Evolutionary conservation across 2,113 vertebrate genomes (phyloP), one percentile per base, ranked within the genome.

Genomic region (Pangasianodon gigas): DNA sequence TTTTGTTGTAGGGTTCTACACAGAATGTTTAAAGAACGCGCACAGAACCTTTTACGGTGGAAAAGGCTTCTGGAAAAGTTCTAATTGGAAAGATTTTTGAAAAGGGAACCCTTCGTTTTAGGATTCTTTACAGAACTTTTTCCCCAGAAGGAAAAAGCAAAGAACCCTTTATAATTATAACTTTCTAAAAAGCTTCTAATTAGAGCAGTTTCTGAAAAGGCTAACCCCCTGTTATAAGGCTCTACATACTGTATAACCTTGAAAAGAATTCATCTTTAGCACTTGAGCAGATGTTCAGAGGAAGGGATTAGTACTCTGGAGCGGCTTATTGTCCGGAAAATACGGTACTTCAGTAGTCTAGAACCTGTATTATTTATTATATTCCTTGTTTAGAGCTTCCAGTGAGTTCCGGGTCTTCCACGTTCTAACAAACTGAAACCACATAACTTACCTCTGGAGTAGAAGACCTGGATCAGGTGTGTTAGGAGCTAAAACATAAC

Each of bases 401-500:
- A 74, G n/a, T 54, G 85, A 86, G 48, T 69, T 71, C 26, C 18
- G 29, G 21, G 56, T 62, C 82, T 62, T 86, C 67, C 67, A 74
- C 19, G 7, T 41, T 37, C 48, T 32, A 24, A 85, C 44, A 51
- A 9, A 5, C 46, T 69, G n/a, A 71, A 62, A 62, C 58, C 13
- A 32, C 37, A 29, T 26, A 6, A 46, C 56, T 58, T 84, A 41
- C 81, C 54, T 84, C 81, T 62, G 51, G 29, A 82, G 79, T 9
- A 18, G 16, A 19, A 18, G 26, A 29, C 46, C 29, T 19, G 56
- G 21, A 32, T 29, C 16, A 44, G 19, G n/a, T 2, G 10, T 41
- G n/a, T 71, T 6, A n/a, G 51, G n/a, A 58, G 5, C 51, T 77
- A 24, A 24, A 26, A 24, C 67, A 41, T 51, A 16, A 54, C 11